Evolutionary conservation across 2,888 invertebrate species (phyloP).

Genomic region (Ferrisia virgata): DNA sequence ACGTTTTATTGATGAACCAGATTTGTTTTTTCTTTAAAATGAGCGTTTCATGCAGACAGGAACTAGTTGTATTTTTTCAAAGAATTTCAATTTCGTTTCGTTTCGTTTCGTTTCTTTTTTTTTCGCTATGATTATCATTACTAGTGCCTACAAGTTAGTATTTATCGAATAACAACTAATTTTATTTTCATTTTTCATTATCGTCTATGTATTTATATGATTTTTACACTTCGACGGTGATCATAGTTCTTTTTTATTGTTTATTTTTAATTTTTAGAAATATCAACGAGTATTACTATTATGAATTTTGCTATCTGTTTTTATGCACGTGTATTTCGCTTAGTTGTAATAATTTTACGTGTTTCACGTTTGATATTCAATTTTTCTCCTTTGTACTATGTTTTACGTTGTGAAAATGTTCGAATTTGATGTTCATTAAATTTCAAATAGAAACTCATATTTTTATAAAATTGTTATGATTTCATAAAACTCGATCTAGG

Average conservation of each 20-base stretch:
- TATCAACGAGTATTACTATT: not conserved
- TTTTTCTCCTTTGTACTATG: not conserved
- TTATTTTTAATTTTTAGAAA: not conserved
- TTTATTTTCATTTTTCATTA: not conserved
- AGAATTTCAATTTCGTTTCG: not conserved
- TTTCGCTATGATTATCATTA: not conserved
- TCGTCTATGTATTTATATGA: not conserved
- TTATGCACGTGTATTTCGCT: not conserved
- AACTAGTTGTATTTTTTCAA: not conserved
- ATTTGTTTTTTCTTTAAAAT: too few species aligned
- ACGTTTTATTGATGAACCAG: too few species aligned
- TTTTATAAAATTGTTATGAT: too few species aligned
- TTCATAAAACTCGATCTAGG: too few species aligned
- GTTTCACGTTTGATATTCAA: not conserved
- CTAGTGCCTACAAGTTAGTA: not conserved
- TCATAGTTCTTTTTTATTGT: not conserved
- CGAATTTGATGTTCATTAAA: not conserved
- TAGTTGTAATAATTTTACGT: not conserved
- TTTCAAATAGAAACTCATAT: constrained; percentile 5
- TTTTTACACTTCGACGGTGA: not conserved
- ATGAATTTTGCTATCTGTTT: constrained; percentile 13
- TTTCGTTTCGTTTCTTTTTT: not conserved
- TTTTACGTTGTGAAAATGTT: constrained; percentile 6
- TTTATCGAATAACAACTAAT: not conserved
- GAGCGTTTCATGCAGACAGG: not conserved